A percentile compares a stretch with the other conserved stretches of the same genome.
phyloP scores from a whole-genome alignment of 2,797 vertebrate species.

The Lutjanus argentimaculatus region DNA sequence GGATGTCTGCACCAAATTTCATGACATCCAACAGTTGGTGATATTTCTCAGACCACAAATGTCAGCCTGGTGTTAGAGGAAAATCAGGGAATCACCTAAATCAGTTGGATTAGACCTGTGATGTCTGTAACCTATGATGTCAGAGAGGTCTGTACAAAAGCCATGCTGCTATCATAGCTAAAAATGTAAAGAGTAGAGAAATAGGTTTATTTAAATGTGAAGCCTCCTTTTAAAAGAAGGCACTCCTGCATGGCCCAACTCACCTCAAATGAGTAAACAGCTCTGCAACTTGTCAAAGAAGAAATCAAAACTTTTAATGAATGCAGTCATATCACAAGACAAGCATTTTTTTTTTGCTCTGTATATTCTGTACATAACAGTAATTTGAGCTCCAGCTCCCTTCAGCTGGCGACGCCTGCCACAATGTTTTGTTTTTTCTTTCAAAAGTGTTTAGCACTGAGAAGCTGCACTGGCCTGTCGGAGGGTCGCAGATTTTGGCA shows the following conservation, averaged over 20 bases:
- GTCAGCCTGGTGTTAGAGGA: neutral
- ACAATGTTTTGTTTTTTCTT: constrained; percentile 15
- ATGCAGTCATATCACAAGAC: constrained; percentile 9
- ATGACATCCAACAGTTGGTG: neutral
- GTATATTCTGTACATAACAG: neutral
- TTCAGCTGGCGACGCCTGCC: neutral
- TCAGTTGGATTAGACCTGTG: neutral
- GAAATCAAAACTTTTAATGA: constrained; percentile 21
- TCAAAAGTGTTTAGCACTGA: constrained; percentile 31
- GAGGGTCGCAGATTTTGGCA: constrained; percentile 36
- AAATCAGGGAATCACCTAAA: neutral
- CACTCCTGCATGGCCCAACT: neutral
- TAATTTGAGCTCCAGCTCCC: constrained; percentile 8
- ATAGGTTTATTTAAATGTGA: neutral
- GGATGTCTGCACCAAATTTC: neutral
- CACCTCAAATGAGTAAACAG: constrained; percentile 8
- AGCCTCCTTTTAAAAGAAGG: neutral
- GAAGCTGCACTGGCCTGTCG: neutral
- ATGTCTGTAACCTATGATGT: neutral
- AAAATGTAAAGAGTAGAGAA: neutral
- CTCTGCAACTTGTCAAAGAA: constrained; percentile 11
- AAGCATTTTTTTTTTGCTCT: neutral
- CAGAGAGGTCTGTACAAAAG: neutral
- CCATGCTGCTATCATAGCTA: too few species aligned
- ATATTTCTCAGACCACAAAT: neutral